phyloP scores from a whole-genome alignment of 2,888 invertebrate genomes.

The Pyrrhosoma nymphula region DNA sequence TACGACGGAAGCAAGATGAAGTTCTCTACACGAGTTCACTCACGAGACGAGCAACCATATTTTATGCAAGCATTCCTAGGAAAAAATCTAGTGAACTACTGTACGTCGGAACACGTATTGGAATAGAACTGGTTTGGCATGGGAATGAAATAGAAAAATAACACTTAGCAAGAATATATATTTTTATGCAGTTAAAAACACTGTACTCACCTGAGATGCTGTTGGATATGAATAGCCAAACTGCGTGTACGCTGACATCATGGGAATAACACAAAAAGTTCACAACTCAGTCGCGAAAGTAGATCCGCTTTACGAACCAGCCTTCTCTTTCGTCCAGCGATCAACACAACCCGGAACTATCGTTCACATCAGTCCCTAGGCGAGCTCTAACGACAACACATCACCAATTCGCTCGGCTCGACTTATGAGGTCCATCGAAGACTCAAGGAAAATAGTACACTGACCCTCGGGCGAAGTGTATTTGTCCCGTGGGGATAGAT shows the following conservation, averaged over 20 bases:
- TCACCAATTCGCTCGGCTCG: neutral
- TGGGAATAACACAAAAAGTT: constrained; percentile 30
- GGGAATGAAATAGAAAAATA: neutral
- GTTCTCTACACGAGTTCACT: neutral
- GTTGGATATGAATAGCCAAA: constrained; percentile 96
- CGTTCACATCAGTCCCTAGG: neutral
- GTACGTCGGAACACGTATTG: too few species aligned
- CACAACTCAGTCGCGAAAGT: constrained; percentile 10
- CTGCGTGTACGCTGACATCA: constrained; percentile 92
- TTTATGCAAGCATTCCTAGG: neutral
- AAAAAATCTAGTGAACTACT: neutral
- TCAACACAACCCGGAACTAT: neutral
- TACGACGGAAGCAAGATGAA: neutral
- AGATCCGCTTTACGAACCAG: neutral
- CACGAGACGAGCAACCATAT: neutral
- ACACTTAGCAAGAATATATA: neutral
- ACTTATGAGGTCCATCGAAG: neutral
- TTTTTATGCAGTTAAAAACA: neutral
- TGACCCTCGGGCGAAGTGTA: neutral
- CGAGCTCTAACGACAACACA: neutral
- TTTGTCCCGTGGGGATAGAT: neutral
- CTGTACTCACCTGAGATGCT: constrained; percentile 88
- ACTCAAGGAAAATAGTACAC: neutral
- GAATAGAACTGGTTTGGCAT: too few species aligned
- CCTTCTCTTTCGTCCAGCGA: neutral